A percentile compares a stretch with the other conserved stretches of the same genome.
Conservation (phyloP, 2,797 vertebrate species). For the Cyprinodon diabolis region DNA sequence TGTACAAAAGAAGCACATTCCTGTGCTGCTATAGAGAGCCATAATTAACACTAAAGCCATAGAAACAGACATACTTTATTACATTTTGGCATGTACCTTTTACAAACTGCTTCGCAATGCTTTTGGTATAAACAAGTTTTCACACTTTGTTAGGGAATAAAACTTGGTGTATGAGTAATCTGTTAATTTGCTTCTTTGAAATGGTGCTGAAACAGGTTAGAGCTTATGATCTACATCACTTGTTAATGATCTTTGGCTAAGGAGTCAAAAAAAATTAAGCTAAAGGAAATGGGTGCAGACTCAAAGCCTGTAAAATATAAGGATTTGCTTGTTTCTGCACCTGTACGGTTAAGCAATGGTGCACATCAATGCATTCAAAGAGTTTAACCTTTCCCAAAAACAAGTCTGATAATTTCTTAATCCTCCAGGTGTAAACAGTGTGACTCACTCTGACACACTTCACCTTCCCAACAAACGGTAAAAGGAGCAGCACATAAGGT, state of each 20-base stretch:
- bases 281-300: no score
- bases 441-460: neutral
- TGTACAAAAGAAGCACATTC: constrained; percentile 4
- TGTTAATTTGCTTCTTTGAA: no score
- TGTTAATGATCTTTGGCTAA: no score
- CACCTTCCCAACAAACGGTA: neutral
- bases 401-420: neutral
- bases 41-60: neutral
- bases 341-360: no score
- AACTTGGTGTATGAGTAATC: no score
- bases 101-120: neutral
- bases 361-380: neutral
- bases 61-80: neutral
- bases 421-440: neutral
- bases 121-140: no score
- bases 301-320: no score
- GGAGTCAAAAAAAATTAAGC: no score
- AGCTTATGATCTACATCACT: no score
- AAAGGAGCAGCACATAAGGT: neutral
- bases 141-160: no score
- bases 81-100: neutral
- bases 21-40: constrained; percentile 39
- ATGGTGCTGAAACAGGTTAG: no score
- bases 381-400: neutral
- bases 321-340: neutral